Evolutionary conservation across 2,113 vertebrate genomes (phyloP).

Genomic region (Nesogale talazaci): DNA sequence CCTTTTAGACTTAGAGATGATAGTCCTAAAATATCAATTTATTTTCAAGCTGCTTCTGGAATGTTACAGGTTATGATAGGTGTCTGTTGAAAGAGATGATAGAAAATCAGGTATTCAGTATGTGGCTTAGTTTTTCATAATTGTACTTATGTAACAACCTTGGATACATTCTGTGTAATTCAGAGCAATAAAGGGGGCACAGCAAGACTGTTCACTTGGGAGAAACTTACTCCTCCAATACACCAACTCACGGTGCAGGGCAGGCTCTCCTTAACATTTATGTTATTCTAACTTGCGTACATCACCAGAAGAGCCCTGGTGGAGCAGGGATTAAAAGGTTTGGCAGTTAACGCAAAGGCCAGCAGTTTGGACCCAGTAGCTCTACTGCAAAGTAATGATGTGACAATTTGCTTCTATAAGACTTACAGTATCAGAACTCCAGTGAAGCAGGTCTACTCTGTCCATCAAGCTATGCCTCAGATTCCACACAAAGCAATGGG

Average conservation of each 20-base stretch:
- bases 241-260: not conserved
- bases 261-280: not conserved
- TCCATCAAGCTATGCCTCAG: not conserved
- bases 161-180: not conserved
- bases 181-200: not conserved
- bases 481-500: not conserved
- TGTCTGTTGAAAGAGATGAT: conserved; percentile 1
- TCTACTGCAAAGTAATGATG: not conserved
- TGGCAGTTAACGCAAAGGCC: not conserved
- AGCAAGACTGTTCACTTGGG: accelerated
- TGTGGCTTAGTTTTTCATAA: conserved; percentile 30
- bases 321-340: not conserved
- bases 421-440: not conserved
- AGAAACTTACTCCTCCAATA: not conserved
- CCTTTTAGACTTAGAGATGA: conserved; percentile 58
- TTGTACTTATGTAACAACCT: conserved; percentile 6
- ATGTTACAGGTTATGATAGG: not conserved
- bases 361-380: not conserved
- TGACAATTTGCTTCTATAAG: not conserved
- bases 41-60: conserved; percentile 53
- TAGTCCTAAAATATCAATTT: conserved; percentile 61
- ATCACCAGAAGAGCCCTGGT: not conserved
- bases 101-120: conserved; percentile 1
- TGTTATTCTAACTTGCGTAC: not conserved
- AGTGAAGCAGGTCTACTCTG: not conserved